phyloP scores from a whole-genome alignment of 2,797 vertebrate genomes.

The Sebastes goodei region DNA sequence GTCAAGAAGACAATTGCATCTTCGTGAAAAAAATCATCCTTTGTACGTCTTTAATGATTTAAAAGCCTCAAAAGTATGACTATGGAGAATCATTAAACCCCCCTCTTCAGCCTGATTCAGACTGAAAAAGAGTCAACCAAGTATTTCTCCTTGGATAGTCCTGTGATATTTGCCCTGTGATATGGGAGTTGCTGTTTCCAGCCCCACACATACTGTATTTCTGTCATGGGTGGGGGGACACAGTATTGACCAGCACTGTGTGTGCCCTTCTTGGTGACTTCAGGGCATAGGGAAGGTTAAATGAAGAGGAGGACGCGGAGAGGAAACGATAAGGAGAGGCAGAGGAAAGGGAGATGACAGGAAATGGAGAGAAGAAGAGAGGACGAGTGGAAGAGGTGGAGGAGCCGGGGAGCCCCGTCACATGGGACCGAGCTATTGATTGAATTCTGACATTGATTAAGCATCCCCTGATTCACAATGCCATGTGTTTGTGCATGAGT shows the following conservation, averaged over 20 bases:
- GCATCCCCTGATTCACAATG: constrained; percentile 81
- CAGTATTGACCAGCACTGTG: constrained; percentile 33
- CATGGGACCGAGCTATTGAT: constrained; percentile 84
- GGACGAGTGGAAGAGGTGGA: constrained; percentile 32
- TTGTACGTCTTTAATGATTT: neutral
- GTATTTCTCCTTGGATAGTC: neutral
- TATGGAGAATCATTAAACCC: neutral
- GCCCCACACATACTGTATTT: neutral
- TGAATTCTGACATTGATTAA: constrained; percentile 86
- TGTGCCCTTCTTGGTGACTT: constrained; percentile 49
- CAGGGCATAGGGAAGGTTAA: constrained; percentile 55
- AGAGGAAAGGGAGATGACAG: constrained; percentile 52
- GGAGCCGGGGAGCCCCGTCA: constrained; percentile 56
- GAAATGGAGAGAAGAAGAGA: constrained; percentile 45
- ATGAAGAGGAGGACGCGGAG: constrained; percentile 30
- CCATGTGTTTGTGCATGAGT: constrained; percentile 58
- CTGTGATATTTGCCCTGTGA: neutral
- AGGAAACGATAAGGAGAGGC: constrained; percentile 38
- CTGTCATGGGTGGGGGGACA: neutral
- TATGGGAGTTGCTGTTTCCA: constrained; percentile 4
- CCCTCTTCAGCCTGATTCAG: neutral
- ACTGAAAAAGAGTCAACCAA: neutral
- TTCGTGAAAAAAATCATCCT: neutral
- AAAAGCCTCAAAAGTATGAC: neutral
- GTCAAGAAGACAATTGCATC: neutral